phyloP scores from a whole-genome alignment of 1,140 invertebrate genomes.

The Eriocheir sinensis region DNA sequence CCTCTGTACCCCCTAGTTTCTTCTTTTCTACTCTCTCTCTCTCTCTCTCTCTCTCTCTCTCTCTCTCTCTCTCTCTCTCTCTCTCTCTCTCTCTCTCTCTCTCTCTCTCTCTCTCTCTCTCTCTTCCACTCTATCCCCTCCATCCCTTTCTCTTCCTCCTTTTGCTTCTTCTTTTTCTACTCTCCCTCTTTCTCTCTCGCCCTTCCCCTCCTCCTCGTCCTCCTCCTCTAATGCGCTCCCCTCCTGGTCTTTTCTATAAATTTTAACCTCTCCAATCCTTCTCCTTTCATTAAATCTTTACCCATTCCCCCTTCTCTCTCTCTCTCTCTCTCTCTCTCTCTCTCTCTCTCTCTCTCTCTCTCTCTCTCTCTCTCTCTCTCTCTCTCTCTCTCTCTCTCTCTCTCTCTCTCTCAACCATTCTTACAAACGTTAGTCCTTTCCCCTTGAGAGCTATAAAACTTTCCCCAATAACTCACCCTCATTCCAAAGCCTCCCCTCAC shows the following conservation, averaged over 20 bases:
- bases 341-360: background rate
- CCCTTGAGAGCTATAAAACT: background rate
- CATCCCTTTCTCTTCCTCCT: background rate
- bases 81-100: background rate
- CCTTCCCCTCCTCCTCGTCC: background rate
- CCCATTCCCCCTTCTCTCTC: background rate
- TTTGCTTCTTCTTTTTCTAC: background rate
- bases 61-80: background rate
- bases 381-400: constrained; percentile 4
- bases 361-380: constrained; percentile 4
- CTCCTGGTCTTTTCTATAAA: too few relatives aligned
- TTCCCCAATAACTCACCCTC: background rate
- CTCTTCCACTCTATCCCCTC: background rate
- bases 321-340: background rate
- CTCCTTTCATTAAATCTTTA: too few relatives aligned
- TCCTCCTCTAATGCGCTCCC: too few relatives aligned
- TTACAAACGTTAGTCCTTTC: background rate
- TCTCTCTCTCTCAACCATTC: background rate
- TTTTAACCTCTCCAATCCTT: too few relatives aligned
- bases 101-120: constrained; percentile 6
- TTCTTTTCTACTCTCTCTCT: too few relatives aligned
- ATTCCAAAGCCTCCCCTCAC: background rate
- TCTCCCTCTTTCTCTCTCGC: background rate
- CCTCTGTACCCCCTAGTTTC: too few relatives aligned
- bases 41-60: background rate